Conservation (phyloP, 2,888 invertebrate genomes). For the Chironomus riparius region DNA sequence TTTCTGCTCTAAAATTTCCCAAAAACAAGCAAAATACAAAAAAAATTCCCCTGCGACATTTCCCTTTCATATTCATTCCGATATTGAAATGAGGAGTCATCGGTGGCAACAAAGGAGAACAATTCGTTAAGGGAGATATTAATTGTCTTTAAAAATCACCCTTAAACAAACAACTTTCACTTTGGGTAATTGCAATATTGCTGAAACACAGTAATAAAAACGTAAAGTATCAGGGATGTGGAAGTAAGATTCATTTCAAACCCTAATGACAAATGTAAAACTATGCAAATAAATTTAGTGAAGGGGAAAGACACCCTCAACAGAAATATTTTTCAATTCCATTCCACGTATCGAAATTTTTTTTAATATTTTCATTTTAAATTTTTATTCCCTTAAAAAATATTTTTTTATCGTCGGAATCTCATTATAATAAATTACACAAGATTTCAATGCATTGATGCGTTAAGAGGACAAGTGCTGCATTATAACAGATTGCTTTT, state of each 20-base stretch:
- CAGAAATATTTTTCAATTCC: neutral
- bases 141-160: slow-evolving; percentile 17
- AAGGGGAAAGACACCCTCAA: neutral
- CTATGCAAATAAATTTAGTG: slow-evolving; percentile 24
- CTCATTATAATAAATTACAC: slow-evolving; percentile 15
- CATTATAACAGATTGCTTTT: neutral
- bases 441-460: slow-evolving; percentile 22
- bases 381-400: neutral
- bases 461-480: slow-evolving; percentile 12
- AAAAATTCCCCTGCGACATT: neutral
- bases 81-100: neutral
- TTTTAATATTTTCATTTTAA: neutral
- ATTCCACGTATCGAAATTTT: slow-evolving; percentile 5
- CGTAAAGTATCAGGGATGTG: neutral
- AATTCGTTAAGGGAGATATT: neutral
- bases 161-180: slow-evolving; percentile 16
- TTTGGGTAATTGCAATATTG: neutral
- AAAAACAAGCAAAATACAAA: neutral
- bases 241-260: neutral
- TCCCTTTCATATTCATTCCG: neutral
- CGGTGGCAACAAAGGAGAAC: neutral
- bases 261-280: slow-evolving; percentile 10
- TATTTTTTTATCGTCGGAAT: too few relatives aligned
- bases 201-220: slow-evolving; percentile 9
- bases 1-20: neutral